Evolutionary conservation across 2,797 vertebrate species (phyloP).

Genomic region (Nothura maculosa): DNA sequence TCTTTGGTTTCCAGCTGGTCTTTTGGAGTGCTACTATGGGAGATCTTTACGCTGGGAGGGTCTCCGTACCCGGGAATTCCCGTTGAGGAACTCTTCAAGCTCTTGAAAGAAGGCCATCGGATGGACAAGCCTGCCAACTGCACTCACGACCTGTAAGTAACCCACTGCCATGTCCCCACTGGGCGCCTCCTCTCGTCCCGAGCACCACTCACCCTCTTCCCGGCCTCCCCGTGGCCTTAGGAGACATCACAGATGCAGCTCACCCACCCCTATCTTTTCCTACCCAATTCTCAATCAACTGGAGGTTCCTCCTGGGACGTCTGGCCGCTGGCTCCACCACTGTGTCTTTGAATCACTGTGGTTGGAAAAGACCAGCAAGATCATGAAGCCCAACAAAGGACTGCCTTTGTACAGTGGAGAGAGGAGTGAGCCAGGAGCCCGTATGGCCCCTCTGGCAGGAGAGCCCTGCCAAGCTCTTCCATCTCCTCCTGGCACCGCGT

Average conservation of each 20-base stretch:
- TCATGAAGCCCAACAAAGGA: too few relatives aligned
- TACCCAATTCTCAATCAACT: too few relatives aligned
- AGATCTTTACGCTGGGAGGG: constrained; percentile 98
- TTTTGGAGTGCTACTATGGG: constrained; percentile 97
- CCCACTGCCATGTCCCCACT: neutral
- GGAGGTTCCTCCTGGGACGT: neutral
- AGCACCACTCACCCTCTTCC: neutral
- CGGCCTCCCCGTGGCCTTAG: neutral
- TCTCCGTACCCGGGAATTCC: constrained; percentile 98
- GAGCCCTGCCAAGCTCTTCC: too few relatives aligned
- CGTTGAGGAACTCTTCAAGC: constrained; percentile 98
- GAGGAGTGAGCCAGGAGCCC: neutral
- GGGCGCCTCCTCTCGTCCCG: neutral
- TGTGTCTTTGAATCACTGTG: neutral
- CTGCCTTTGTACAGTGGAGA: neutral
- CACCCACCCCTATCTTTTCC: neutral
- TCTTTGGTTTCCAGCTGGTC: constrained; percentile 91
- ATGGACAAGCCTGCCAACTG: constrained; percentile 99
- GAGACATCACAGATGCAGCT: neutral
- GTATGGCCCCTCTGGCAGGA: neutral
- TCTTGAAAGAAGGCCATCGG: constrained; percentile 97
- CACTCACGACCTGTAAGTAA: constrained; percentile 94
- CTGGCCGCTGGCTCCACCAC: neutral
- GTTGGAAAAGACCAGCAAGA: too few relatives aligned
- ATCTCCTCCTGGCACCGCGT: fast-evolving